Evolutionary conservation across 2,797 vertebrate genomes (phyloP), one percentile per base, ranked within the genome.

Genomic region (Chloroceryle amazona): DNA sequence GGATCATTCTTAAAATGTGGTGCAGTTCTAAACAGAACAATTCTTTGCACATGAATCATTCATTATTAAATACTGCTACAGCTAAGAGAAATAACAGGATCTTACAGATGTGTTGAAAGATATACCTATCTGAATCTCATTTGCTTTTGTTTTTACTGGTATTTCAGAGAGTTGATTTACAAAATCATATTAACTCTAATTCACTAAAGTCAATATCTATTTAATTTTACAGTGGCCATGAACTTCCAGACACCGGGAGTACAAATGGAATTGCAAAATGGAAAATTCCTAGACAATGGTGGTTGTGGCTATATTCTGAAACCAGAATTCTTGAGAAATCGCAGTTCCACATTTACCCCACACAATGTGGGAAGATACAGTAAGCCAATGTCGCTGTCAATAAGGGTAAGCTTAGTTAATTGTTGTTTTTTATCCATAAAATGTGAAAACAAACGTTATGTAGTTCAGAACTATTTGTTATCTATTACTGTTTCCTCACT

Each of bases 261-360:
- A 71, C 91, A 98, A 28, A 99, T 99, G 99, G 98, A 99, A 84
- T 91, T 99, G 84, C 99, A 99, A 89, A 97, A 98, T 61, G 99
- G 99, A 31, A 99, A 98, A 97, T 99, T 99, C 98, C 97, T 98
- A 93, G 99, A 99, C 98, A 99, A 99, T 68, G 99, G 99, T 49
- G 97, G 98, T 35, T 99, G 98, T 86, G 99, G 99, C 31, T 99
- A 99, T 22, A 2, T 99, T 96, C 97, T 99, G 94, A 99, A 99
- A 96, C 99, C 99, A 6, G 37, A 75, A 0, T 98, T 98, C 90
- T 85, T 99, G 95, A 98, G 98, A 97, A 96, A 97, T 46, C 60
- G 0, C 47, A 74, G 49, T 13, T 85, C 96, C 37, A 75, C 78
- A 9, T 99, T 98, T 95, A 97, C 98, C 91, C 99, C 99, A 22